Conservation (phyloP, 1,140 invertebrate genomes). For the Leucophenga varia region DNA sequence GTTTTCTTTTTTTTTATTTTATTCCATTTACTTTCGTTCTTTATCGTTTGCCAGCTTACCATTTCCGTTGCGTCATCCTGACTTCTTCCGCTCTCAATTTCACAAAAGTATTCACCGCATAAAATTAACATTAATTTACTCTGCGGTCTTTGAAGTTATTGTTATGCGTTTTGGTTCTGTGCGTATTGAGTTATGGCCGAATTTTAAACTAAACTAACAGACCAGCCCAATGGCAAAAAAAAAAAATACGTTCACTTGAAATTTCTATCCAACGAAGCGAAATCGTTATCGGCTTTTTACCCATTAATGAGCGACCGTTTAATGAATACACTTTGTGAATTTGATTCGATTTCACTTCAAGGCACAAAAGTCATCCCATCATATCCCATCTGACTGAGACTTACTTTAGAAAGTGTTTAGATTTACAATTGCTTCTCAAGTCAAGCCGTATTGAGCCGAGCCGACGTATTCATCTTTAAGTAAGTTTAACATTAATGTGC, state of each 20-base stretch:
- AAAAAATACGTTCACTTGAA: neutral
- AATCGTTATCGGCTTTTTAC: constrained; percentile 53
- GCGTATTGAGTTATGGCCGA: constrained; percentile 49
- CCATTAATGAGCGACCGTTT: constrained; percentile 51
- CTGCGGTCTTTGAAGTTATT: constrained; percentile 54
- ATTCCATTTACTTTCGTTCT: constrained; percentile 22
- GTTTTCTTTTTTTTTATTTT: too few species aligned
- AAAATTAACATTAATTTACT: constrained; percentile 55
- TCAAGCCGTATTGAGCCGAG: too few species aligned
- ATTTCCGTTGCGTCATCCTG: constrained; percentile 10
- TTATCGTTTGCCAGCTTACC: constrained; percentile 7
- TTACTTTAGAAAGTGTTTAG: too few species aligned
- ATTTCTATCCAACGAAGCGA: constrained; percentile 27
- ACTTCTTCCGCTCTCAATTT: constrained; percentile 29
- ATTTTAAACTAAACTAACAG: constrained; percentile 36
- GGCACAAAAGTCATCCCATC: neutral
- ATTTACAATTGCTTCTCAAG: too few species aligned
- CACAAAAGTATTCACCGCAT: too few species aligned
- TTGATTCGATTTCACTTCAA: too few species aligned
- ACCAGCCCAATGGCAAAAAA: too few species aligned
- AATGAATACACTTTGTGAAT: too few species aligned
- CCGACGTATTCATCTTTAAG: too few species aligned
- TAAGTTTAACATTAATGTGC: too few species aligned
- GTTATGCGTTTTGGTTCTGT: constrained; percentile 39
- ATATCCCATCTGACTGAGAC: too few species aligned